Base-by-base conservation (phyloP, 2,113 vertebrate genomes). In the Neoarius graeffei region DNA sequence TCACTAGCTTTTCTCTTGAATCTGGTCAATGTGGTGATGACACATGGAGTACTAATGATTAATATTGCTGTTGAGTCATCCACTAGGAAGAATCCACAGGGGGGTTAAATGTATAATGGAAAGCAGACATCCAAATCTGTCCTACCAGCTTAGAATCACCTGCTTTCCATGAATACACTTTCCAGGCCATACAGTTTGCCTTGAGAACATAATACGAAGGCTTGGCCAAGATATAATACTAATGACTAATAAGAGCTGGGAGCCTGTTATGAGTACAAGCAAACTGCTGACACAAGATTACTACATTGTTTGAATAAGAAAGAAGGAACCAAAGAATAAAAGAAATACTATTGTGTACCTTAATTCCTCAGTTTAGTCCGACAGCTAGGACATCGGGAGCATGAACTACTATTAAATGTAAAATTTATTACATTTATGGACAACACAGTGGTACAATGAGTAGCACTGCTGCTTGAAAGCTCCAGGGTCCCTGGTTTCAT, bases 41-140 rank as follows among this genome's bases (percentile, higher is more conserved):
- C 84, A 86, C 62, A 86, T 84, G 81, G 86, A 89, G 83, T 77
- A 89, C 64, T 15, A 35, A 77, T 88, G 90, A 91, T 91, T 86
- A 89, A 91, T 86, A 88, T 60, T 83, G 60, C 83, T 86, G 77
- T 83, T 84, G 81, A 74, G 84, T 84, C 87, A 86, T 84, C 89
- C 80, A 81, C 74, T 86, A 74, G 81, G 74, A 74, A 81, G 85
- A 57, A 86, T 83, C 81, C 66, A 35, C 85, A 85, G 48, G 74
- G 74, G 81, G 27, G 76, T 88, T 64, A 84, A 86, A 79, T 66
- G 85, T 80, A 62, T 90, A 90, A 90, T 84, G 60, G 56, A 66
- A 60, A 84, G 81, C 83, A 90, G 89, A 88, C 73, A 80, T 88
- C 67, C 79, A 83, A 83, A 69, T 54, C 71, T 84, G 62, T 86